phyloP scores from a whole-genome alignment of 2,888 invertebrate species.

The Hoplodrina blanda region DNA sequence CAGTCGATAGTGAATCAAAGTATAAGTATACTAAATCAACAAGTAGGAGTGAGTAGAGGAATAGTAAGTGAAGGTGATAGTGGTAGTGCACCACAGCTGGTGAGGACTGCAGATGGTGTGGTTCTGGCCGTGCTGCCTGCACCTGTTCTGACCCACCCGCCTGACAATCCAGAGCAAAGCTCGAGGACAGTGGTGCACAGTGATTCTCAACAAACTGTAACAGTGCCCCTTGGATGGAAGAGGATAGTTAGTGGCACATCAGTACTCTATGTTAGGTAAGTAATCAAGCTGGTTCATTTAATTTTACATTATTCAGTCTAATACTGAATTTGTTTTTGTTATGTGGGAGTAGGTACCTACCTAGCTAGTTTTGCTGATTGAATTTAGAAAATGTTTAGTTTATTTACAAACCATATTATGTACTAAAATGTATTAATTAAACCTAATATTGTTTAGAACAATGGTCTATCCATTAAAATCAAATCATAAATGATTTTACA shows the following conservation, averaged over 20 bases:
- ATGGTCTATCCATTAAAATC: conserved; percentile 20
- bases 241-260: conserved; percentile 85
- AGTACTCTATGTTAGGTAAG: conserved; percentile 86
- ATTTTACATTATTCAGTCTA: not conserved
- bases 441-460: not conserved
- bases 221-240: conserved; percentile 89
- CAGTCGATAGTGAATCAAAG: conserved; percentile 89
- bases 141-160: conserved; percentile 71
- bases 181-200: conserved; percentile 80
- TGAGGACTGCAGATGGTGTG: conserved; percentile 87
- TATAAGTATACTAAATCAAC: conserved; percentile 89
- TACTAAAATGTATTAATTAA: not conserved
- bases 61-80: conserved; percentile 81
- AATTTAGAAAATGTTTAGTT: not conserved
- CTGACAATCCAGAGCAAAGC: conserved; percentile 76
- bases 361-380: not conserved
- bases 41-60: conserved; percentile 85
- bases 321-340: not conserved
- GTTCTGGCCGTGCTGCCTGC: conserved; percentile 86
- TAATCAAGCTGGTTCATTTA: conserved; percentile 10
- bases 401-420: conserved; percentile 2
- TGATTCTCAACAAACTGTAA: conserved; percentile 83
- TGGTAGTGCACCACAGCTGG: conserved; percentile 80
- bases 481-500: conserved; percentile 10
- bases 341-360: conserved; percentile 4